Evolutionary conservation across 2,113 vertebrate species (phyloP), one percentile per base, ranked within the genome.

Genomic region (Litocranius walleri): DNA sequence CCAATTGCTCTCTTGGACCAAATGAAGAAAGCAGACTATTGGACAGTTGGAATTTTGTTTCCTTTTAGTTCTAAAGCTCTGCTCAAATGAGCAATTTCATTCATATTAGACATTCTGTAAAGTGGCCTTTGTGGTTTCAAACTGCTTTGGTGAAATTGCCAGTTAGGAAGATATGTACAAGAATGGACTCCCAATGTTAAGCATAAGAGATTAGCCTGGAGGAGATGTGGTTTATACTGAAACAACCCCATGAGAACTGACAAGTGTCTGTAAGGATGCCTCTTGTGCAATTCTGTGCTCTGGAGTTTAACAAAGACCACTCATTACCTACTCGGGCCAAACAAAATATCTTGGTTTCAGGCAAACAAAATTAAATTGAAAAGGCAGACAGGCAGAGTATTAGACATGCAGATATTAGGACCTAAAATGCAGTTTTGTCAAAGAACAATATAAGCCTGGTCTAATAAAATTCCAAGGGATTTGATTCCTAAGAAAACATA

Each of bases 321-420:
- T 30, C 27, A 13, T 57, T 12, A 30, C 36, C 64, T 25, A 52
- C 2, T 10, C 13, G 36, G 5, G 56, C 30, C 23, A 62, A 45
- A 77, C 1, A 81, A 62, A 81, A 86, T 7, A 6, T 52, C 5
- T 64, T 50, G 27, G 29, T 43, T 59, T 25, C 62, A 36, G 71
- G 85, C 30, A 90, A 74, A 78, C 29, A 91, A 71, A 59, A 81
- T 80, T 54, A 54, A 62, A 81, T 81, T 33, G 27, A 50, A 50
- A 81, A 94, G 30, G 48, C 25, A 81, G 43, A 78, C 7, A 74
- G 25, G 50, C 45, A 87, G 3, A 16, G 6, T 27, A 89, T 17
- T 85, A 85, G 33, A 54, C 29, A 36, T 64, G 4, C 7, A 48
- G 2, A 8, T 43, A 17, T 57, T 43, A 6, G 7, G 8, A 30